Base-by-base conservation (phyloP, 2,797 vertebrate genomes). In the Pantherophis vulpinus region DNA sequence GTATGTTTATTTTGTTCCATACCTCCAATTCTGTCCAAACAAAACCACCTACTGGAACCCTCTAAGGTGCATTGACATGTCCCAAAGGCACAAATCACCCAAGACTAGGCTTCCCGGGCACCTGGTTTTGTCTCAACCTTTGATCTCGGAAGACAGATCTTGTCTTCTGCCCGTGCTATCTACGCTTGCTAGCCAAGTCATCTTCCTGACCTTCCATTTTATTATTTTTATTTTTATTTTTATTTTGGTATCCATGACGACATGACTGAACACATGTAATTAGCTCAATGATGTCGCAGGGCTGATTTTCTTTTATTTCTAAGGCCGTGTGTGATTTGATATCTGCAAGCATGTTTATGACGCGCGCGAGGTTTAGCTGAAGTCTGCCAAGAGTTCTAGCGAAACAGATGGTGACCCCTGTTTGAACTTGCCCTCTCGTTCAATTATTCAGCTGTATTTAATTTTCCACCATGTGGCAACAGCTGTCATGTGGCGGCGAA, bases 381-480 rank as follows among this genome's bases (percentile, higher is more conserved):
- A 97, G 98, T 98, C 98, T 98, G 98, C 98, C 98, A 98, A 97
- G 97, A 97, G 98, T 98, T 96, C 98, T 98, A 98, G 97, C 97
- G 96, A 96, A 98, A 98, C 98, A 99, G 98, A 99, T 99, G 98
- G 98, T 98, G 98, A 99, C 98, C 98, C 98, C 97, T 97, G 97
- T 96, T 98, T 99, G 98, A 99, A 98, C 98, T 97, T 98, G 97
- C 98, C 98, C 98, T 97, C 97, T 96, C 94, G 96, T 98, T 98
- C 98, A 98, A 98, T 99, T 98, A 98, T 98, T 99, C 98, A 98
- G 98, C 98, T 98, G 98, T 98, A 98, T 98, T 98, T 98, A 98
- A 98, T 98, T 98, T 98, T 97, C 97, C 97, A 98, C 95, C 92
- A 94, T 95, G 95, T 96, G 96, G 94, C 92, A 94, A 93, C 91